Evolutionary conservation across 1,140 invertebrate species (phyloP).

Genomic region (Calosoma granatense): DNA sequence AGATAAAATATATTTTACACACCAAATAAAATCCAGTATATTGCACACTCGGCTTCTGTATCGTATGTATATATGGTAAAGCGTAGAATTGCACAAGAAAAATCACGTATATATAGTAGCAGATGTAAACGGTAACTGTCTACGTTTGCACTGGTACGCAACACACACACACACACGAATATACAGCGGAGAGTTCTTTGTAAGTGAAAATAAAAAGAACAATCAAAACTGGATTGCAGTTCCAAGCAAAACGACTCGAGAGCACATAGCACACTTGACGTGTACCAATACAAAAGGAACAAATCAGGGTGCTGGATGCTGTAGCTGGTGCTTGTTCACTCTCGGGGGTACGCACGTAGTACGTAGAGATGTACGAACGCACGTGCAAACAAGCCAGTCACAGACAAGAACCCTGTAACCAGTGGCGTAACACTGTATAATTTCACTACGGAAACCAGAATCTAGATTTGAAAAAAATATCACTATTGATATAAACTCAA

Average conservation of each 20-base stretch:
- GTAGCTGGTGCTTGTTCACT: too few species aligned
- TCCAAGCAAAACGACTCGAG: neutral
- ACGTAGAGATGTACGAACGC: too few species aligned
- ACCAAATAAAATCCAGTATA: neutral
- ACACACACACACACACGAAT: neutral
- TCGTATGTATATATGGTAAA: neutral
- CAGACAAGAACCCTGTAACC: too few species aligned
- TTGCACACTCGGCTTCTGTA: neutral
- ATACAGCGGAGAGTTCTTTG: neutral
- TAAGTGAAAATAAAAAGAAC: neutral
- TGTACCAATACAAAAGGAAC: neutral
- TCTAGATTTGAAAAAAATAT: too few species aligned
- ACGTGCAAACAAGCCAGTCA: too few species aligned
- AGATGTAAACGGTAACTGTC: too few species aligned
- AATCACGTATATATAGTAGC: neutral
- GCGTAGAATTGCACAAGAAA: neutral
- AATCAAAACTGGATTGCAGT: neutral
- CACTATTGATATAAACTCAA: too few species aligned
- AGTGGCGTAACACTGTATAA: too few species aligned
- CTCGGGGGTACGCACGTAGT: too few species aligned
- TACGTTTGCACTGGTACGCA: too few species aligned
- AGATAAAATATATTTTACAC: too few species aligned
- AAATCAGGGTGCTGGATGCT: neutral
- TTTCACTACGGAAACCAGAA: too few species aligned
- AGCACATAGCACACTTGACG: neutral